These are phyloP conservation scores for Drosophila basisetae DNA, from an alignment of 2,888 invertebrate genomes.

Conservation along the genomic window DNA sequence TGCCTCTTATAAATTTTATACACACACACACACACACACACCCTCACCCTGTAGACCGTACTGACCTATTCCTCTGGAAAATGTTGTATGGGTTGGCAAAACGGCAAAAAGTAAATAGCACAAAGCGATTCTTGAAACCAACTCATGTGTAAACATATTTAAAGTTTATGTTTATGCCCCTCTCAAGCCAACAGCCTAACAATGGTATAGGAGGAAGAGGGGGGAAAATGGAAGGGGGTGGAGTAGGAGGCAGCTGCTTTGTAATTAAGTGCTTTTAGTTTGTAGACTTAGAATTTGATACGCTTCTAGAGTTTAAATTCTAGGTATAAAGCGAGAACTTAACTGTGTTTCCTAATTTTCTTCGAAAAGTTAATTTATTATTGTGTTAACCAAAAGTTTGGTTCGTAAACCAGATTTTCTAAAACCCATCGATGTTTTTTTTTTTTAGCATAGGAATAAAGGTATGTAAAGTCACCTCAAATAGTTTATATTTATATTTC, in stretches of 20 bases:
- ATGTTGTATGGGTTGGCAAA: conserved; percentile 70
- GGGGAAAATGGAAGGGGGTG: not conserved
- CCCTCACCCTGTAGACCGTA: conserved; percentile 61
- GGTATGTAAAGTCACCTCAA: not conserved
- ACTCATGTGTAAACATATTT: conserved; percentile 69
- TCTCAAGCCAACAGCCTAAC: not conserved
- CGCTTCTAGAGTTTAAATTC: not conserved
- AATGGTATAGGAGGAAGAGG: not conserved
- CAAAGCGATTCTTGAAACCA: conserved; percentile 59
- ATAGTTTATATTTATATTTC: not conserved
- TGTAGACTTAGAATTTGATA: conserved; percentile 3
- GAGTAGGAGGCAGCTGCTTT: conserved; percentile 40
- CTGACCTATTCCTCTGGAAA: conserved; percentile 83
- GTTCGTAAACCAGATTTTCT: not conserved
- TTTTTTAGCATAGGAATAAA: not conserved
- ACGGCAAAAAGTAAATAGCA: conserved; percentile 50
- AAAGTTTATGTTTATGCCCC: conserved; percentile 53
- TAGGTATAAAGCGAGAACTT: not conserved
- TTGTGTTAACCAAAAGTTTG: not conserved
- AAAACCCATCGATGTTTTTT: not conserved
- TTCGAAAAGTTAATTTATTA: not conserved
- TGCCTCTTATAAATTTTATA: conserved; percentile 28
- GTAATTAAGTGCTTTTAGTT: conserved; percentile 4
- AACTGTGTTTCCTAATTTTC: not conserved
- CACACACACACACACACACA: conserved; percentile 46